Evolutionary conservation across 2,888 invertebrate genomes (phyloP).

Genomic region (Tryphoninae sp.): DNA sequence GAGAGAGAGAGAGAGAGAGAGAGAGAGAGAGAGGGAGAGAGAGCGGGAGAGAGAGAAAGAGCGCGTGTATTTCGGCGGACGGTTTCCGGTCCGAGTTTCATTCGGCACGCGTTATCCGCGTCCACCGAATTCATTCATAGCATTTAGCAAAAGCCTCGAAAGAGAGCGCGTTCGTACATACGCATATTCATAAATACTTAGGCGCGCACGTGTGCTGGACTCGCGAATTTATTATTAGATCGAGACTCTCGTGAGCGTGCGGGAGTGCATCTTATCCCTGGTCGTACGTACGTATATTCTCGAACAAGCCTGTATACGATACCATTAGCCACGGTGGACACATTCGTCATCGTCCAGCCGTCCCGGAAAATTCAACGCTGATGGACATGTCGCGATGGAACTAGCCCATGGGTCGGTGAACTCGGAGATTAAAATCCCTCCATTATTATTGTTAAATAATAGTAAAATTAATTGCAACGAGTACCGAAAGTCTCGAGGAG

Average conservation of each 20-base stretch:
- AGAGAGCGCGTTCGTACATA: conserved; percentile 35
- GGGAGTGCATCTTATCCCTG: background rate
- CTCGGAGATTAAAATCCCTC: too few species aligned
- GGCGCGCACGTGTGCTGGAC: conserved; percentile 30
- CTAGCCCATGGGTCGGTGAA: too few species aligned
- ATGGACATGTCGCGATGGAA: too few species aligned
- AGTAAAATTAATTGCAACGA: too few species aligned
- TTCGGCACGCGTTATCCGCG: conserved; percentile 33
- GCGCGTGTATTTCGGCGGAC: conserved; percentile 66
- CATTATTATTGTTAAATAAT: too few species aligned
- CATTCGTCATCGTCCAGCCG: conserved; percentile 63
- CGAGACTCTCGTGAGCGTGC: conserved; percentile 41
- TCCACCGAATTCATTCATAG: conserved; percentile 60
- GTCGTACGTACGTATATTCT: conserved; percentile 1
- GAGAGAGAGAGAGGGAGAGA: conserved; percentile 46
- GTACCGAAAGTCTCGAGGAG: too few species aligned
- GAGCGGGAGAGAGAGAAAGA: background rate
- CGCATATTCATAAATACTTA: background rate
- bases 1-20: conserved; percentile 40
- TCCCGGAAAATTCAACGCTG: conserved; percentile 58
- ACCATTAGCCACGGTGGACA: conserved; percentile 25
- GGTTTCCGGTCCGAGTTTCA: conserved; percentile 67
- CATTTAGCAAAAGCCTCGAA: conserved; percentile 41
- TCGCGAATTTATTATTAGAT: conserved; percentile 59
- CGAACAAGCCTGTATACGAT: conserved; percentile 3